Conservation (phyloP, 2,797 vertebrate species). For the Malurus leucopterus region DNA sequence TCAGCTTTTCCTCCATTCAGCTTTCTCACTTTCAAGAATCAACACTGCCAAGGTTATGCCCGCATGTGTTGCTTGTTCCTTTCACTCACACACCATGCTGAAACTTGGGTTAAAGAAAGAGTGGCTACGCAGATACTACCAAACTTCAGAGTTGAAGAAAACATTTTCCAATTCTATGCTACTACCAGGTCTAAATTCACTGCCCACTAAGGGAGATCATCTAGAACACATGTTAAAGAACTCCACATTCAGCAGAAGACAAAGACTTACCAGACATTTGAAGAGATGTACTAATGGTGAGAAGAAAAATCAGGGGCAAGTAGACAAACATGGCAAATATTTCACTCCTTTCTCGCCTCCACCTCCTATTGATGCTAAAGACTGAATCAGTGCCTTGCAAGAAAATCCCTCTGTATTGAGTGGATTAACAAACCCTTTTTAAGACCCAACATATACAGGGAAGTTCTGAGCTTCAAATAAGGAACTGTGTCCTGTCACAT, state of each 20-base stretch:
- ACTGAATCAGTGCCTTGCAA: neutral
- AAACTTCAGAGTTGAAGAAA: neutral
- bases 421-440: conserved; percentile 1
- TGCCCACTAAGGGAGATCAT: neutral
- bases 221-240: neutral
- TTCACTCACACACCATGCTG: neutral
- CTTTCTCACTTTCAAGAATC: neutral
- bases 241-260: neutral
- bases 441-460: conserved; percentile 22
- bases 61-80: neutral
- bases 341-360: neutral
- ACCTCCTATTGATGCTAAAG: neutral
- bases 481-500: conserved; percentile 79
- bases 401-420: neutral
- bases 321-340: conserved; percentile 65
- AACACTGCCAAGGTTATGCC: neutral
- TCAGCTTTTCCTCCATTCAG: neutral
- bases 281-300: conserved; percentile 10
- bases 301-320: conserved; percentile 63
- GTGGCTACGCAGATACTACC: neutral
- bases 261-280: conserved; percentile 49
- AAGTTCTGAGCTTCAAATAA: conserved; percentile 66
- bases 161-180: neutral
- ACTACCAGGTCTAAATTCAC: neutral
- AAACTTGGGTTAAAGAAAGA: neutral